Evolutionary conservation across 1,140 invertebrate species (phyloP).

Genomic region (Oryctes rhinoceros): DNA sequence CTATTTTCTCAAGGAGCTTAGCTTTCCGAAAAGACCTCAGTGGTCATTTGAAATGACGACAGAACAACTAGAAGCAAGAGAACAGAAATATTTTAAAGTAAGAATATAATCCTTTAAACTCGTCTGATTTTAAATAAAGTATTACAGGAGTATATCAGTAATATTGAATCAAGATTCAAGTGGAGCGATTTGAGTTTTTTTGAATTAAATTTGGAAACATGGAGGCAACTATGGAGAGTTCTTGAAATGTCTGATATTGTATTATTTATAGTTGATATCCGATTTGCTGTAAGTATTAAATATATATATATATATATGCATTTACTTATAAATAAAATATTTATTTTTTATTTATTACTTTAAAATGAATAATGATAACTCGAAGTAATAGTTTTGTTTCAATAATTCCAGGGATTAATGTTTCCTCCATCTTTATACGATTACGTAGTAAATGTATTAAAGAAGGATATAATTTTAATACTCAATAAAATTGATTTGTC

Average conservation of each 20-base stretch:
- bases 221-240: slow-evolving; percentile 98
- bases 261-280: slow-evolving; percentile 91
- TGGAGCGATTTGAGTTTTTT: slow-evolving; percentile 57
- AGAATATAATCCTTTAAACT: slow-evolving; percentile 45
- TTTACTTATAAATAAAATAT: too few relatives aligned
- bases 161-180: slow-evolving; percentile 51
- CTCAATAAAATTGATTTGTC: slow-evolving; percentile 94
- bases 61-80: slow-evolving; percentile 75
- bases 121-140: background rate
- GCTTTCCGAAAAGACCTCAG: slow-evolving; percentile 83
- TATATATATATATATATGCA: too few relatives aligned
- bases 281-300: slow-evolving; percentile 54
- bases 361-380: too few relatives aligned
- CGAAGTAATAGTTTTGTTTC: background rate
- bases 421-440: slow-evolving; percentile 91
- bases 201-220: slow-evolving; percentile 98
- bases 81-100: slow-evolving; percentile 81
- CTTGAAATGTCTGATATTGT: slow-evolving; percentile 95
- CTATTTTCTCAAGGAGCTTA: slow-evolving; percentile 77
- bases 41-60: slow-evolving; percentile 81
- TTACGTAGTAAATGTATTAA: slow-evolving; percentile 76
- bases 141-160: slow-evolving; percentile 56
- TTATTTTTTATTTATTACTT: too few relatives aligned
- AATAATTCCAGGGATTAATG: slow-evolving; percentile 71
- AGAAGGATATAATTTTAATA: slow-evolving; percentile 86